Evolutionary conservation across 2,888 invertebrate species (phyloP), one percentile per base, ranked within the genome.

Genomic region (Hirtodrosophila alboralis): DNA sequence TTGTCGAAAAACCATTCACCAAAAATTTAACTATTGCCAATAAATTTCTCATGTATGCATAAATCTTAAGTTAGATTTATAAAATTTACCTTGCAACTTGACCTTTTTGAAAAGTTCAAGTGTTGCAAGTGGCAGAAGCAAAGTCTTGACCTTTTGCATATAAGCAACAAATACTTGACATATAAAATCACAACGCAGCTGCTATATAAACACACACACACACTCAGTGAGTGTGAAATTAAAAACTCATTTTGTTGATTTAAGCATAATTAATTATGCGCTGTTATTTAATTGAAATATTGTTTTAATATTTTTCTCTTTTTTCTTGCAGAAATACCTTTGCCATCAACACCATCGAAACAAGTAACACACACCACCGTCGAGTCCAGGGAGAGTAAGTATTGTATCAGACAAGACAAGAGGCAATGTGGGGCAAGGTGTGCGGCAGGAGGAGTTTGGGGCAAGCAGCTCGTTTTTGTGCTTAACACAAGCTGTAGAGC

Each of bases 301-400:
- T 69, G 16, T 56, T 56, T 30, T 21, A 5, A 13, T 9, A 18
- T 13, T 21, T 21, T 9, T 27, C 16, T 30, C 31, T 2, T n/a
- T 54, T 38, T 28, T 28, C n/a, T 61, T 92, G 69, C 93, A 96
- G 96, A 96, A 93, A 96, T 96, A 89, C 96, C 96, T 49, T 94
- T 96, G 93, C 96, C 96, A 57, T 96, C 96, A 62, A 94, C 95
- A 57, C 95, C 96, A 67, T 96, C 62, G 94, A 95, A 92, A 94
- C 96, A 67, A 95, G 88, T 91, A 63, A 90, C 90, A 62, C 91
- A 90, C 84, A 88, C 90, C 62, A 87, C 90, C 44, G 85, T 87
- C 53, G 91, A 91, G 70, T 88, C 90, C 61, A 90, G 90, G 87
- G 91, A 91, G 83, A 90, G 91, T 91, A 88, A 90, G 91, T 89